These are phyloP conservation scores for Drosophila eohydei DNA, from an alignment of 2,888 invertebrate genomes.

Conservation along the genomic window DNA sequence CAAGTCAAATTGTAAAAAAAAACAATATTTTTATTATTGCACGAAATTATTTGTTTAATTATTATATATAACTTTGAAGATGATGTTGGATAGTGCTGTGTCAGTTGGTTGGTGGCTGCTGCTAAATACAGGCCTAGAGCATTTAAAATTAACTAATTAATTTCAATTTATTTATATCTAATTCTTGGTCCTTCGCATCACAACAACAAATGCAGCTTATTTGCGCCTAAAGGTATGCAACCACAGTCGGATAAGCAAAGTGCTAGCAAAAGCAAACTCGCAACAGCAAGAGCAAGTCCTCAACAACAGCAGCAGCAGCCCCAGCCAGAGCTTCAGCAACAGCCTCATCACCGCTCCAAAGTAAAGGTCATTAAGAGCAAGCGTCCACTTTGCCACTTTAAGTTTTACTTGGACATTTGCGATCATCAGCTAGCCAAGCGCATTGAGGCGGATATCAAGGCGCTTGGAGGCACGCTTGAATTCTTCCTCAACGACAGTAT, in stretches of 20 bases:
- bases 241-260: constrained; percentile 84
- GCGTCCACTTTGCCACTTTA: constrained; percentile 88
- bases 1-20: background rate
- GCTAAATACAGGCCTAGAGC: constrained; percentile 16
- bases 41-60: background rate
- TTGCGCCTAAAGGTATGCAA: constrained; percentile 85
- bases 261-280: constrained; percentile 81
- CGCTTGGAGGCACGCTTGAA: constrained; percentile 87
- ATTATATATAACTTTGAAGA: background rate
- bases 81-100: constrained; percentile 27
- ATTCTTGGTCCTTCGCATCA: constrained; percentile 59
- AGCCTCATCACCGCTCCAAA: constrained; percentile 65
- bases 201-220: constrained; percentile 72
- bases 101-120: constrained; percentile 44
- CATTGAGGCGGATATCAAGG: constrained; percentile 89
- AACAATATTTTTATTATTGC: no score
- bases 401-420: constrained; percentile 91
- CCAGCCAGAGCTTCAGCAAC: constrained; percentile 60
- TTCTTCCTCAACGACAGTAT: constrained; percentile 84
- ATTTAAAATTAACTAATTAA: constrained; percentile 27
- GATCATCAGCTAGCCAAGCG: constrained; percentile 88
- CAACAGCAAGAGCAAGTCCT: constrained; percentile 61
- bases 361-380: constrained; percentile 85
- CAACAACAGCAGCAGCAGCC: constrained; percentile 60
- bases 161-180: constrained; percentile 48